A percentile compares a stretch with the other conserved stretches of the same genome.
phyloP scores from a whole-genome alignment of 2,888 invertebrate genomes.

The Brassicogethes aeneus region DNA sequence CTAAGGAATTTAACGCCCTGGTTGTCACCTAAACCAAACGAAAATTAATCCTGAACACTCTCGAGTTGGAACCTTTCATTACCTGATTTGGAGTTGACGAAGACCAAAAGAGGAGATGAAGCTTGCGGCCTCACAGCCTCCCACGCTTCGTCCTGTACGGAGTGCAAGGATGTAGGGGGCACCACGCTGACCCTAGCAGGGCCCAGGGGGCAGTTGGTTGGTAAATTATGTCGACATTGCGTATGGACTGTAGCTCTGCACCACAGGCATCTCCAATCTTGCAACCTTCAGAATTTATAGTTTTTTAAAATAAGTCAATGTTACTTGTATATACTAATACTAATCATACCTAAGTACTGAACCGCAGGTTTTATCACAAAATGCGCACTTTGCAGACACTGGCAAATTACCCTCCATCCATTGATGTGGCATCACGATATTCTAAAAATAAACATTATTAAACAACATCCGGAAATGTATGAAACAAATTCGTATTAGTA shows the following conservation, averaged over 20 bases:
- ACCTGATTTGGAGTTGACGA: conserved; percentile 94
- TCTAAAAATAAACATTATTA: conserved; percentile 46
- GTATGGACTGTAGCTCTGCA: conserved; percentile 87
- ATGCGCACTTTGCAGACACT: conserved; percentile 84
- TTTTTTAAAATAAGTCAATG: conserved; percentile 4
- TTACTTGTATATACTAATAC: too few species aligned
- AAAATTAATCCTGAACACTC: too few species aligned
- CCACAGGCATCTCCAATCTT: conserved; percentile 97
- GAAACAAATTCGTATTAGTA: too few species aligned
- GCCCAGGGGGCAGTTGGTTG: conserved; percentile 77
- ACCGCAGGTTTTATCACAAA: conserved; percentile 95
- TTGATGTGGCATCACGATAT: conserved; percentile 92
- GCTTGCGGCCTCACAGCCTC: conserved; percentile 65
- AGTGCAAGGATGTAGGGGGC: conserved; percentile 88
- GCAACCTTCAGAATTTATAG: conserved; percentile 42
- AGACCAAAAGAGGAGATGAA: conserved; percentile 76
- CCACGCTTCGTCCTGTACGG: conserved; percentile 90
- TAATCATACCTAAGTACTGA: conserved; percentile 83
- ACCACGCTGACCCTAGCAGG: conserved; percentile 86
- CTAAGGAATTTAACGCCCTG: conserved; percentile 94
- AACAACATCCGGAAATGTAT: neutral
- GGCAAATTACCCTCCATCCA: conserved; percentile 98
- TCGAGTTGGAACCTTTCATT: conserved; percentile 12
- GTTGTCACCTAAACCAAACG: conserved; percentile 67
- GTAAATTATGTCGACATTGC: conserved; percentile 75